Conservation (phyloP, 2,797 vertebrate genomes). For the Xenentodon cancila region DNA sequence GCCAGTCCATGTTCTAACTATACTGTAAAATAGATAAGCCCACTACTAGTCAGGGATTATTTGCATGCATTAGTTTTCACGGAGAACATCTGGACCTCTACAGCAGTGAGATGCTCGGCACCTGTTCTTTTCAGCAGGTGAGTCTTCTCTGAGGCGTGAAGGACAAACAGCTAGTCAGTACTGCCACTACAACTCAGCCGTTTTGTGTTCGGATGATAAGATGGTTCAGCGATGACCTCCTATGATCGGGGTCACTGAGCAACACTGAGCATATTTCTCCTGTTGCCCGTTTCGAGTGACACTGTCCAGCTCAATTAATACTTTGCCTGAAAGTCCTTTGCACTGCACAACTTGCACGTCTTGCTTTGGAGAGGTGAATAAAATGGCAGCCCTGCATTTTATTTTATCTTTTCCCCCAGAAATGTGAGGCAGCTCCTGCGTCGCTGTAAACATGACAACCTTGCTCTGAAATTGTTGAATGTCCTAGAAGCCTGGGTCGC, state of each 20-base stretch:
- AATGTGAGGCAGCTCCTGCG: constrained; percentile 6
- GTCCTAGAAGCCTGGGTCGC: neutral
- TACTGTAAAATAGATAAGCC: neutral
- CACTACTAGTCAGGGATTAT: constrained; percentile 39
- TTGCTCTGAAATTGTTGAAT: constrained; percentile 3
- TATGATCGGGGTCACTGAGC: constrained; percentile 54
- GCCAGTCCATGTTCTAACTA: neutral
- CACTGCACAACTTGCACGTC: constrained; percentile 1
- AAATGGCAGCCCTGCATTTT: constrained; percentile 33
- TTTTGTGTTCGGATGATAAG: constrained; percentile 56
- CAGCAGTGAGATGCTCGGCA: constrained; percentile 62
- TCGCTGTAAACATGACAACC: neutral
- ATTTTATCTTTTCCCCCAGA: neutral
- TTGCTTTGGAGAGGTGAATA: constrained; percentile 8
- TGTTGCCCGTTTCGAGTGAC: constrained; percentile 39
- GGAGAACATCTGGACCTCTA: constrained; percentile 77
- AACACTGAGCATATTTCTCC: constrained; percentile 41
- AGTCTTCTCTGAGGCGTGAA: constrained; percentile 77
- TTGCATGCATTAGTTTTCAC: constrained; percentile 58
- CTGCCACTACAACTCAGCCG: constrained; percentile 29
- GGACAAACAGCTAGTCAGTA: constrained; percentile 69
- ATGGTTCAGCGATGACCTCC: constrained; percentile 54
- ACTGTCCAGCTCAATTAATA: constrained; percentile 15
- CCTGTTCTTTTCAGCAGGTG: constrained; percentile 74
- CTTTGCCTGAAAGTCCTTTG: constrained; percentile 19